Evolutionary conservation across 2,113 vertebrate species (phyloP), one percentile per base, ranked within the genome.

Genomic region (Lontra canadensis): DNA sequence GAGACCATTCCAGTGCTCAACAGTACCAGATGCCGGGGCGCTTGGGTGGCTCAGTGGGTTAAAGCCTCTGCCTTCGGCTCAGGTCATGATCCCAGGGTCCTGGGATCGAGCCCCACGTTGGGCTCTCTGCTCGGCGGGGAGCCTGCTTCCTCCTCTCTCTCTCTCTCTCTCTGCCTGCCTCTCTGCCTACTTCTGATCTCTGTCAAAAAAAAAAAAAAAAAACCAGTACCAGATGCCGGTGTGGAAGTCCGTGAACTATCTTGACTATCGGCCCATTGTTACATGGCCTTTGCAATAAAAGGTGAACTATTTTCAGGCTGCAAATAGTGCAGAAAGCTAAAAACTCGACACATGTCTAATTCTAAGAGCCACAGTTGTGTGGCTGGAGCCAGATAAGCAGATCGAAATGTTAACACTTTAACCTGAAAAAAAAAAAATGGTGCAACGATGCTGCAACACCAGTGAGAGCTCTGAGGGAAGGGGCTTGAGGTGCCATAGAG

Each of bases 281-380:
- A 49, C 29, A 18, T 89, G 73, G 34, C 65, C 90, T 97, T 94
- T 94, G 36, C 42, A 49, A 31, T 80, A 80, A 86, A 92, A 96
- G 29, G 12, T 7, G 1, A 31, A 74, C 71, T 29, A 18, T 67
- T 73, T 65, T 92, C 17, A 95, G 85, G 39, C 39, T 97, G 36
- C 26, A 67, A 81, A 36, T 85, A 65, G 88, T 44, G 17, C 36
- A 34, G 31, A 93, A 96, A 85, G 39, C n/a, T 73, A 52, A 96
- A 88, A 88, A 73, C 31, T 39, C 74, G 90, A 36, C 36, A 39
- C 44, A 36, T 15, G 7, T 26, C 36, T 65, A 14, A 65, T 31
- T 31, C 63, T 65, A 82, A 88, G 52, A 59, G 52, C 89, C 52
- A 73, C 42, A 85, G 3, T 52, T 63, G 7, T 89, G 52, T 73